Evolutionary conservation across 1,140 invertebrate genomes (phyloP), one percentile per base, ranked within the genome.

Genomic region (Brachionus asplanchnoidis): DNA sequence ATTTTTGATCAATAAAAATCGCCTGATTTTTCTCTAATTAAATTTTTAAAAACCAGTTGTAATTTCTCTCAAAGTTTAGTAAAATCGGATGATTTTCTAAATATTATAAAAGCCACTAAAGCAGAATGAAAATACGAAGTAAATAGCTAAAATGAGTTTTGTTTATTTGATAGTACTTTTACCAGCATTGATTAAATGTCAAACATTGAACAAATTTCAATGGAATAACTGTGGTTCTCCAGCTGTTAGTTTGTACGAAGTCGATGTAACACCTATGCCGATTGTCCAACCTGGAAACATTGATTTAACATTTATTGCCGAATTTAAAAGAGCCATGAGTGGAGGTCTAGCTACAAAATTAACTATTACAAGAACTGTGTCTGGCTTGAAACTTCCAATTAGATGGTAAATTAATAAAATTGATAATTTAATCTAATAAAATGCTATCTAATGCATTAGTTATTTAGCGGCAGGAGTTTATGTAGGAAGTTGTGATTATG

Each of bases 191-290:
- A 23, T 82, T 6, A 42, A 46, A n/a, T 53, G 50, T 65, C 36
- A 82, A 73, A 73, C 68, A 82, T 20, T 65, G n/a, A 82, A 26
- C n/a, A 82, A 82, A 68, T 68, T 82, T 23, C 53, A 82, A 46
- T 82, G 79, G 79, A 82, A 26, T 65, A 28, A 82, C 36, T 82
- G 79, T 82, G 79, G 79, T 44, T 82, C 79, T 65, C 26, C 50
- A 42, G 36, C n/a, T 14, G 53, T 82, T 11, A 28, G n/a, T 14
- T 20, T 82, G 8, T 68, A 44, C 14, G 79, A 82, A 42, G 32
- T 82, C 14, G 68, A 53, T 17, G 44, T 84, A 17, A 53, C 44
- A 2, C 82, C 82, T 20, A 84, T 84, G 60, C 82, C 82, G 70
- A 84, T 84, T 17, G 11, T 84, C 26, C 60, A 84, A 68, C 82